phyloP scores from a whole-genome alignment of 30 jellyfish, hydroid and myxozoan species.

The Clytia hemisphaerica region DNA sequence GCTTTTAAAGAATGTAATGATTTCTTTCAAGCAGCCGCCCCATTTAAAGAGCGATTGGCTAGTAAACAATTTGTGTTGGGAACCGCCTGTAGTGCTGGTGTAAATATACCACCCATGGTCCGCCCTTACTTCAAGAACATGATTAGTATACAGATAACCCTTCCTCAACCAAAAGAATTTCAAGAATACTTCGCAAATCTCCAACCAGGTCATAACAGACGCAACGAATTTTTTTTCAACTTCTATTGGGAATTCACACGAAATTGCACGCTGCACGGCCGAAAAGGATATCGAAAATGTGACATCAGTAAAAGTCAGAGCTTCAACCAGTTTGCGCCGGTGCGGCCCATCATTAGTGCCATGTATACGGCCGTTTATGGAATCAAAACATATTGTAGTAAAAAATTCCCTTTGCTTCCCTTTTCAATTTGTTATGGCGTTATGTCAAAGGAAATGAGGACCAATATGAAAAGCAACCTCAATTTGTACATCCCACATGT shows the following conservation, averaged over 20 bases:
- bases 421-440: too few species aligned
- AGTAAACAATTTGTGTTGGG: conserved; percentile 38
- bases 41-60: conserved; percentile 2
- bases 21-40: conserved; percentile 26
- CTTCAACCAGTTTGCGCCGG: conserved; percentile 47
- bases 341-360: conserved; percentile 53
- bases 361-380: conserved; percentile 18
- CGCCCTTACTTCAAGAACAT: conserved; percentile 31
- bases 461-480: too few species aligned
- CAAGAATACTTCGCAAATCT: conserved; percentile 34
- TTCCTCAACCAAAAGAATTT: conserved; percentile 19
- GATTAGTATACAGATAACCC: conserved; percentile 39
- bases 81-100: conserved; percentile 37
- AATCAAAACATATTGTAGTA: too few species aligned
- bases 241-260: conserved; percentile 52
- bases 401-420: too few species aligned
- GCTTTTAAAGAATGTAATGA: conserved; percentile 23
- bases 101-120: conserved; percentile 20
- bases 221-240: conserved; percentile 35
- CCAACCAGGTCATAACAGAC: conserved; percentile 38
- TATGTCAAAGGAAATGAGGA: too few species aligned
- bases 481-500: too few species aligned
- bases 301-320: conserved; percentile 17
- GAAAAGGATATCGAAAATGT: conserved; percentile 13
- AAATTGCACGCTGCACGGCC: conserved; percentile 35